Evolutionary conservation across 2,797 vertebrate species (phyloP).

Genomic region (Tinamus major): DNA sequence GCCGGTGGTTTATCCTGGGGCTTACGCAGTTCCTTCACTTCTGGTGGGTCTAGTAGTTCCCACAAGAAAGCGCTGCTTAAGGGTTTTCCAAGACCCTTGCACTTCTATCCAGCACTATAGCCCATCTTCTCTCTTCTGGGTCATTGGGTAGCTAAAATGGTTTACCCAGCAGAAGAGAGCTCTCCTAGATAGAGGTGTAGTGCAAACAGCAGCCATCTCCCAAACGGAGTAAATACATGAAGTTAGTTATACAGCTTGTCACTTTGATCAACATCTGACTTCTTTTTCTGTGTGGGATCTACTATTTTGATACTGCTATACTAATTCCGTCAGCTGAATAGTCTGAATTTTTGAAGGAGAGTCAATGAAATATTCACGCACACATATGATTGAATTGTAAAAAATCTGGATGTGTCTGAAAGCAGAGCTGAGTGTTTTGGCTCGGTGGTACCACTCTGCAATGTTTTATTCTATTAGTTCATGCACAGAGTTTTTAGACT

Average conservation of each 20-base stretch:
- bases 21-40: background rate
- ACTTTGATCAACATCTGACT: background rate
- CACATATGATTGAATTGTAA: background rate
- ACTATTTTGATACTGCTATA: background rate
- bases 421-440: constrained; percentile 14
- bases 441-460: background rate
- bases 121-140: background rate
- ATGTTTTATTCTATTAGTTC: background rate
- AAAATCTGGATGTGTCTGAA: constrained; percentile 14
- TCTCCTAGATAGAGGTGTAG: background rate
- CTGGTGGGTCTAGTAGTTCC: background rate
- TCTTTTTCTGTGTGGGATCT: background rate
- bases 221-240: background rate
- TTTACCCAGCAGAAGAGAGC: background rate
- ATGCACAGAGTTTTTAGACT: background rate
- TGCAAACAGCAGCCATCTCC: background rate
- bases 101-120: background rate
- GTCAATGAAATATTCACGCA: background rate
- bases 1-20: background rate
- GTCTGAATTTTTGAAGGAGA: background rate
- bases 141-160: background rate
- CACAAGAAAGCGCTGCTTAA: background rate
- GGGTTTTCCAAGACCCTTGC: background rate
- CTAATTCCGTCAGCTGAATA: background rate
- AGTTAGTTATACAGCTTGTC: background rate